These are phyloP conservation scores for Yponomeuta plumbellus DNA, from an alignment of 2,888 invertebrate genomes.

Conservation along the genomic window DNA sequence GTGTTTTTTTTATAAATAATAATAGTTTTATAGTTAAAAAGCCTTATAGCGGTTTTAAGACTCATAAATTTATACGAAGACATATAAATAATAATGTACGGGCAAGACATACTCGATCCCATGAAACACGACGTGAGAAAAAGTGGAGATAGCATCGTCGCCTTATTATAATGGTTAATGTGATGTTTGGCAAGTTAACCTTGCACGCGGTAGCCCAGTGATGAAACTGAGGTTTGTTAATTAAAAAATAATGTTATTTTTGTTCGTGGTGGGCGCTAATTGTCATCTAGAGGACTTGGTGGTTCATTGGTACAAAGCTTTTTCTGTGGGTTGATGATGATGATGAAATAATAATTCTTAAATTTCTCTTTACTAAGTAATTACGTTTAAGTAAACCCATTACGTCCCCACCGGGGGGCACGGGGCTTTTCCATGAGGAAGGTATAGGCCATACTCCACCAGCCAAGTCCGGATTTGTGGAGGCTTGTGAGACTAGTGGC, in stretches of 20 bases:
- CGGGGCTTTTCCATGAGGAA: no score
- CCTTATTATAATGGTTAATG: background rate
- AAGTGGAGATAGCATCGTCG: constrained; percentile 5
- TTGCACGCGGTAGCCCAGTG: background rate
- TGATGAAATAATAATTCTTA: no score
- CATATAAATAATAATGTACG: background rate
- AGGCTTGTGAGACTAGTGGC: no score
- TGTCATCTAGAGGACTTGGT: background rate
- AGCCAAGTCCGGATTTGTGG: no score
- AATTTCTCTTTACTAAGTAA: no score
- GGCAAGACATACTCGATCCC: background rate
- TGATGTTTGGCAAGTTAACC: background rate
- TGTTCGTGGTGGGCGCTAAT: background rate
- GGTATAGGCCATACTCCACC: no score
- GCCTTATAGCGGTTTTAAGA: no score
- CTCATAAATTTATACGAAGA: background rate
- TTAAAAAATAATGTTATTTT: background rate
- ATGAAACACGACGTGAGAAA: constrained; percentile 9
- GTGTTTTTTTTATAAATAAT: no score
- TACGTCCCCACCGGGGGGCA: no score
- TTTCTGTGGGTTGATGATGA: background rate
- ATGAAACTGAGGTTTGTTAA: background rate
- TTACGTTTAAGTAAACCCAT: no score
- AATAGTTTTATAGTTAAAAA: no score
- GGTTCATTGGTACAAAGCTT: background rate